These are phyloP conservation scores for Glaucidium brasilianum DNA, from an alignment of 2,113 vertebrate species.

Conservation along the genomic window DNA sequence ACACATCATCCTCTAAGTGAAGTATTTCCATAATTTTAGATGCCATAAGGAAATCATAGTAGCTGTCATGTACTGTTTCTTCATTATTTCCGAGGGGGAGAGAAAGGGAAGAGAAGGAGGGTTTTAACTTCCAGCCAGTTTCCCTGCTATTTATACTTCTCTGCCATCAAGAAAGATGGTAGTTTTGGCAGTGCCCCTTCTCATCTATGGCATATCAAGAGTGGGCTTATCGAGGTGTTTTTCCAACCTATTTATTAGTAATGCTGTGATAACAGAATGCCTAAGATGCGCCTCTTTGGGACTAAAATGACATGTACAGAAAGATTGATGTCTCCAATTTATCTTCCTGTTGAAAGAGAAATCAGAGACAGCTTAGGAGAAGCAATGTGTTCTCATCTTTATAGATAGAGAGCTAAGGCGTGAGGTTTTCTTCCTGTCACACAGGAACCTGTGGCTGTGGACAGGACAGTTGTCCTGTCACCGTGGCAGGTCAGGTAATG, in stretches of 20 bases:
- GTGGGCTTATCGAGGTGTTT: background rate
- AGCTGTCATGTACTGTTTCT: background rate
- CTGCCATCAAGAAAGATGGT: background rate
- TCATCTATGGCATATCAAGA: background rate
- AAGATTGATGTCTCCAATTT: background rate
- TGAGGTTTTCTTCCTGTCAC: background rate
- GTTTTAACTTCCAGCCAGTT: background rate
- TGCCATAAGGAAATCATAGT: background rate
- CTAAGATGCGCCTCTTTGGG: background rate
- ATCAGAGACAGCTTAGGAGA: background rate
- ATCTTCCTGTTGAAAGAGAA: background rate
- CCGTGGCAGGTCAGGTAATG: background rate
- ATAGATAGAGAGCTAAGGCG: background rate
- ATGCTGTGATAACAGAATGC: background rate
- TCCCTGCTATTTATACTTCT: background rate
- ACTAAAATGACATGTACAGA: background rate
- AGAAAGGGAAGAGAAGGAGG: background rate
- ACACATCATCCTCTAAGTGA: background rate
- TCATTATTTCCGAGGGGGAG: background rate
- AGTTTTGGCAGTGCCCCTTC: background rate
- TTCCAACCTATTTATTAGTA: background rate
- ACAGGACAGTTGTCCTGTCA: fast-evolving
- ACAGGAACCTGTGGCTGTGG: background rate
- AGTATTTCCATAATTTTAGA: background rate
- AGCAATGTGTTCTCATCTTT: background rate